A percentile compares a stretch with the other conserved stretches of the same genome.
Conservation (phyloP, 2,113 vertebrate species). For the Psilopogon haemacephalus region DNA sequence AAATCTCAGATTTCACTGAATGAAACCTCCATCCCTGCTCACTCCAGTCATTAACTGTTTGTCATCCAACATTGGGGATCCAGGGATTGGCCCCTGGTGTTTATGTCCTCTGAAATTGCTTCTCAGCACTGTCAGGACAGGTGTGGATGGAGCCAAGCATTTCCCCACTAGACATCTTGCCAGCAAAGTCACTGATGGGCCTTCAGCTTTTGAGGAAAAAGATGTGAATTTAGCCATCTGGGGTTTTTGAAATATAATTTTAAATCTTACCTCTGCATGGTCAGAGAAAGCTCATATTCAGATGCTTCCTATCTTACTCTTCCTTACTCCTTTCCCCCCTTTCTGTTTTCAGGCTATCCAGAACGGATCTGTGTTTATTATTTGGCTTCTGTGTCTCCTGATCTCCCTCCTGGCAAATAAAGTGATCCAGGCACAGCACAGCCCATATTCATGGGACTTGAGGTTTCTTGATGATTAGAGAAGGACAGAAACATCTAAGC, state of each 20-base stretch:
- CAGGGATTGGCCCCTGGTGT: neutral
- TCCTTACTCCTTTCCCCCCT: neutral
- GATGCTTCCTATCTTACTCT: neutral
- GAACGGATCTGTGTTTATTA: neutral
- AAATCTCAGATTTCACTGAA: constrained; percentile 14
- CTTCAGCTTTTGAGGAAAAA: neutral
- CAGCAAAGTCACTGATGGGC: neutral
- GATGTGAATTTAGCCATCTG: neutral
- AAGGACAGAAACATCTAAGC: neutral
- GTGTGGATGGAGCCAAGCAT: neutral
- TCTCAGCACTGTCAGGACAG: neutral
- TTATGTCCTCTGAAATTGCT: neutral
- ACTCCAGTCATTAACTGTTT: neutral
- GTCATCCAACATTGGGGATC: fast-evolving
- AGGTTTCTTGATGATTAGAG: neutral
- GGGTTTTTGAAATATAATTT: neutral
- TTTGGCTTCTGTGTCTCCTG: neutral
- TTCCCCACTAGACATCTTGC: neutral
- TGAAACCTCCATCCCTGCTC: neutral
- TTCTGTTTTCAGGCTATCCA: neutral
- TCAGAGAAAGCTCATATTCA: neutral
- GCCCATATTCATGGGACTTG: neutral
- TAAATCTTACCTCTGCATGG: neutral
- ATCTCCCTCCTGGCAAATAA: neutral
- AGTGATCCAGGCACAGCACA: neutral